Percentiles rank a stretch among this genome's conserved stretches.
These are phyloP conservation scores for Kradibia gibbosae DNA, from an alignment of 1,140 invertebrate species.

Conservation along the genomic window DNA sequence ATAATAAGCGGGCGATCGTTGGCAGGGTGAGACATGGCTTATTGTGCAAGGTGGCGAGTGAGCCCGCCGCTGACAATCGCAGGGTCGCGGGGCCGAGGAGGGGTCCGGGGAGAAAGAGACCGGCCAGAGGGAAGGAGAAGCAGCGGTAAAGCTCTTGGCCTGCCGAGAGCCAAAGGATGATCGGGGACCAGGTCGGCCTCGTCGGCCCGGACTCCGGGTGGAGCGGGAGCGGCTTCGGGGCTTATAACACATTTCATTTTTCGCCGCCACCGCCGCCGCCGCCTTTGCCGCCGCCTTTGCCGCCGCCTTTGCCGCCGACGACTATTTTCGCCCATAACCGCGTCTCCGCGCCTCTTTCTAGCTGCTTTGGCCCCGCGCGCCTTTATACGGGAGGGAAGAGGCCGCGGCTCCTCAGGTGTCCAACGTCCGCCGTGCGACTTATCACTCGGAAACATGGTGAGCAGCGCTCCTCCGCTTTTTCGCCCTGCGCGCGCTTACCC, in stretches of 20 bases:
- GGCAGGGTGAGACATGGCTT: background rate
- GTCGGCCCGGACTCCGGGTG: background rate
- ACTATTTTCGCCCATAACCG: constrained; percentile 58
- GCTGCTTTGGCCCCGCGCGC: constrained; percentile 63
- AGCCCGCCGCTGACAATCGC: background rate
- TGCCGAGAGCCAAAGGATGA: no score
- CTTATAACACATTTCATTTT: constrained; percentile 72
- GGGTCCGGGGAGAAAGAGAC: no score
- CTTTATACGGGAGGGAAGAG: constrained; percentile 65
- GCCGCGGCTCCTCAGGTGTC: constrained; percentile 61
- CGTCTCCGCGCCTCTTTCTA: constrained; percentile 64
- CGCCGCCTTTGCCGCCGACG: background rate
- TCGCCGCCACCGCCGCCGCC: constrained; percentile 48
- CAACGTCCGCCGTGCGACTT: constrained; percentile 57
- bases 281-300: constrained; percentile 23
- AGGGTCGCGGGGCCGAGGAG: background rate
- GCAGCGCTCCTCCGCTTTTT: background rate
- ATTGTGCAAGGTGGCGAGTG: background rate
- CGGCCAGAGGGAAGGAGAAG: no score
- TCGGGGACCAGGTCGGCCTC: no score
- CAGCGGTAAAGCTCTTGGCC: no score
- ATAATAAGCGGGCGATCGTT: background rate
- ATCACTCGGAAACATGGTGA: constrained; percentile 62
- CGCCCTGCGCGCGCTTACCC: background rate
- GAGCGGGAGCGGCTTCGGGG: constrained; percentile 10